Evolutionary conservation across 2,113 vertebrate species (phyloP).

Genomic region (Polyodon spathula): DNA sequence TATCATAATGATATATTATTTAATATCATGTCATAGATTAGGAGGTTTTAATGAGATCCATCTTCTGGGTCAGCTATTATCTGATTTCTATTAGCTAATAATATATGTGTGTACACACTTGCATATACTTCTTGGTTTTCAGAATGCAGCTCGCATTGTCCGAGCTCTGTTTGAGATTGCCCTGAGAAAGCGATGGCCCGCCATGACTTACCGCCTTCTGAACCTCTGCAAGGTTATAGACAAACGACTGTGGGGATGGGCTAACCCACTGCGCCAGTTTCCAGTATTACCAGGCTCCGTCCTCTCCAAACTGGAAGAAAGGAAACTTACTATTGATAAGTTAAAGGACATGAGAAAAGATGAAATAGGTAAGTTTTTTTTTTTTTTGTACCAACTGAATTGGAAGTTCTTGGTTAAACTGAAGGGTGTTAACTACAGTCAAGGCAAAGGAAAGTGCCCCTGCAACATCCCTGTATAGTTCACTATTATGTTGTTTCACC

Average conservation of each 20-base stretch:
- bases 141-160: conserved; percentile 94
- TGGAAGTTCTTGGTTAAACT: too few species aligned
- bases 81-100: too few species aligned
- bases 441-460: too few species aligned
- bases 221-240: conserved; percentile 94
- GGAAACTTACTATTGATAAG: conserved; percentile 85
- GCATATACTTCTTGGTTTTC: conserved; percentile 27
- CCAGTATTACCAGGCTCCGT: conserved; percentile 66
- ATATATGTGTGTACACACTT: not conserved
- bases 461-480: too few species aligned
- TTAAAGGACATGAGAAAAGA: conserved; percentile 96
- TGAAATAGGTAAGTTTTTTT: conserved; percentile 81
- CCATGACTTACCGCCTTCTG: conserved; percentile 90
- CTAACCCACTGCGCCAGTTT: conserved; percentile 88
- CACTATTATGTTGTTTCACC: too few species aligned
- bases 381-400: not conserved
- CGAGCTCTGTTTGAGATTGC: conserved; percentile 93
- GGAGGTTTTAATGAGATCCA: too few species aligned
- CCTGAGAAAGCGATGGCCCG: conserved; percentile 88
- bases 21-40: too few species aligned
- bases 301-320: conserved; percentile 80
- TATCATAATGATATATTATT: too few species aligned
- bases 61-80: too few species aligned
- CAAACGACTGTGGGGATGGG: conserved; percentile 88
- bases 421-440: too few species aligned